Conservation (phyloP, 2,888 invertebrate species). For the Coelinius sp. region DNA sequence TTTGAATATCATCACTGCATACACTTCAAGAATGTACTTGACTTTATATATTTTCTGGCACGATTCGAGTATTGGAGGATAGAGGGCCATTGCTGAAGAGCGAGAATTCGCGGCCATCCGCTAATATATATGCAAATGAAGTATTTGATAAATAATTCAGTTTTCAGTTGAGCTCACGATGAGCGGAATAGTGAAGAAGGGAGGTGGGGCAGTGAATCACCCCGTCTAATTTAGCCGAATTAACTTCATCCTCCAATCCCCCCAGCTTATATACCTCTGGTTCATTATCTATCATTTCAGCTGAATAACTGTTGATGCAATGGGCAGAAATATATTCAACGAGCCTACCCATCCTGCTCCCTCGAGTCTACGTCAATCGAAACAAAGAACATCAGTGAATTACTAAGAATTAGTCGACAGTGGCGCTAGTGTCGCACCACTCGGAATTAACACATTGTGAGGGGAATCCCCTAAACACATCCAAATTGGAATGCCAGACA, state of each 20-base stretch:
- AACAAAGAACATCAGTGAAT: background rate
- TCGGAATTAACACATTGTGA: background rate
- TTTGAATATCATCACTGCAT: background rate
- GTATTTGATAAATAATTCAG: slow-evolving; percentile 58
- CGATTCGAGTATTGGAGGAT: slow-evolving; percentile 6
- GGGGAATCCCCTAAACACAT: background rate
- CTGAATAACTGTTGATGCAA: background rate
- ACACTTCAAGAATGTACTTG: slow-evolving; percentile 1
- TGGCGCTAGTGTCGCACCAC: background rate
- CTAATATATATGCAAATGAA: slow-evolving; percentile 58
- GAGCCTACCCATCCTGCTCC: background rate
- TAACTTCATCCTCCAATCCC: slow-evolving; percentile 42
- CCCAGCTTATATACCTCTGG: background rate
- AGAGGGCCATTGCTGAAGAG: slow-evolving; percentile 7
- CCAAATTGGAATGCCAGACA: background rate
- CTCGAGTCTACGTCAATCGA: background rate
- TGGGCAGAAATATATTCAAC: background rate
- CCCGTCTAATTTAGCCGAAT: slow-evolving; percentile 52
- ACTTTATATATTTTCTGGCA: slow-evolving; percentile 10
- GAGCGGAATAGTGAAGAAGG: slow-evolving; percentile 35
- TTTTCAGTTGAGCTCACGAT: slow-evolving; percentile 48
- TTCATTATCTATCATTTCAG: background rate
- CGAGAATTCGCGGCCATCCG: slow-evolving; percentile 38
- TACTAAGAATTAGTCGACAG: background rate
- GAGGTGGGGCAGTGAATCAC: slow-evolving; percentile 40